Conservation (phyloP, 2,888 invertebrate species). For the Malthinus flaveolus region DNA sequence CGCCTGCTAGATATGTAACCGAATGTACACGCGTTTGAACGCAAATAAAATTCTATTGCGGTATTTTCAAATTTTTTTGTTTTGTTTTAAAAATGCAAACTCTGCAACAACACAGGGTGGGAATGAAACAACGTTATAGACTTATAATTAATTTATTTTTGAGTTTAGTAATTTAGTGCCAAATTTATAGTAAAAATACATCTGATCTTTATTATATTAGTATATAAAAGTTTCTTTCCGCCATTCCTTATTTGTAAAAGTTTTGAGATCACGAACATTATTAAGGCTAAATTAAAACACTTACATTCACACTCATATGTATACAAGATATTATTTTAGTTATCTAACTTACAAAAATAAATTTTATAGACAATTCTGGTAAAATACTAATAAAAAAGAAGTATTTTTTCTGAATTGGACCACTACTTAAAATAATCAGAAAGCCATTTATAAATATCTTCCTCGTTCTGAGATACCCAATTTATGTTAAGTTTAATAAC, state of each 20-base stretch:
- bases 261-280: constrained; percentile 12
- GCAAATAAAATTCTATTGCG: no score
- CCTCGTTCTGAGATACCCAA: constrained; percentile 70
- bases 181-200: constrained; percentile 29
- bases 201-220: constrained; percentile 24
- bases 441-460: constrained; percentile 56
- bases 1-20: no score
- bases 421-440: constrained; percentile 42
- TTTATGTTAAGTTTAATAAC: constrained; percentile 79
- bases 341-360: constrained; percentile 26
- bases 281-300: constrained; percentile 23
- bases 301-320: constrained; percentile 27
- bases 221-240: constrained; percentile 23
- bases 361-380: constrained; percentile 17
- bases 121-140: no score
- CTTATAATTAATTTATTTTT: constrained; percentile 14
- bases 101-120: no score
- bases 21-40: no score
- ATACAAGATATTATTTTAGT: constrained; percentile 23
- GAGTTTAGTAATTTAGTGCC: constrained; percentile 24
- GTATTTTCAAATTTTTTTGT: no score
- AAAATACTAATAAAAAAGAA: constrained; percentile 1
- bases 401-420: constrained; percentile 14
- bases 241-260: constrained; percentile 9
- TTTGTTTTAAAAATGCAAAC: no score